Evolutionary conservation across 2,888 invertebrate genomes (phyloP), one percentile per base, ranked within the genome.

Genomic region (Platerodrilus igneus): DNA sequence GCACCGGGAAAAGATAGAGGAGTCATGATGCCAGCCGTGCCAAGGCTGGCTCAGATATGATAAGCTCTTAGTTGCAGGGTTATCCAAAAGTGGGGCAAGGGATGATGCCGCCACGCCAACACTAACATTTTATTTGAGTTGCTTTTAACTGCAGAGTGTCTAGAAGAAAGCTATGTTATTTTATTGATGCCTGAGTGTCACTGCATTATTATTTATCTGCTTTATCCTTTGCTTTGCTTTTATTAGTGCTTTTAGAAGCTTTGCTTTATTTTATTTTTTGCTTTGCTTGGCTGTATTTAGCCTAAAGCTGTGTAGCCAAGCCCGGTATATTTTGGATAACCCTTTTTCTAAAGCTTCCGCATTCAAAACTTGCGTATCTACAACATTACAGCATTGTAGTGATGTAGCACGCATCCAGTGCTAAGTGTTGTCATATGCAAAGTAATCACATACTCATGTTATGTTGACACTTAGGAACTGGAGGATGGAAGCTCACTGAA

Each of bases 1-100:
- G 60, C 53, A 56, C 59, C 59, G 60, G 59, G 58, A 58, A 59
- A 58, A 60, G 68, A 65, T 59, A 57, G 52, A 53, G 44, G 48
- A 52, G 49, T 50, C 51, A 47, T 45, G 47, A 47, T 45, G 48
- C 52, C 49, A 51, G 48, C 46, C 40, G 29, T 31, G 44, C 35
- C 41, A 45, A 27, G 53, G 55, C 59, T 73, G 76, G 75, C 74
- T 76, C 75, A 75, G 76, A 76, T 76, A 76, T 76, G 76, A 75
- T 75, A 70, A 64, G 67, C 67, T 64, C 65, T 63, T 59, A 71
- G 66, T 70, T 72, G 67, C 73, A 75, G 75, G 74, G 71, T 74
- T 74, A 71, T 72, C 71, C 70, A 72, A 72, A 69, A 55, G 53
- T 51, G 62, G 60, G 61, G 60, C 60, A 58, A 60, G 60, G 62